A percentile compares a stretch with the other conserved stretches of the same genome.
Evolutionary conservation across 2,888 invertebrate genomes (phyloP).

Genomic region (Tenthredo amoena): DNA sequence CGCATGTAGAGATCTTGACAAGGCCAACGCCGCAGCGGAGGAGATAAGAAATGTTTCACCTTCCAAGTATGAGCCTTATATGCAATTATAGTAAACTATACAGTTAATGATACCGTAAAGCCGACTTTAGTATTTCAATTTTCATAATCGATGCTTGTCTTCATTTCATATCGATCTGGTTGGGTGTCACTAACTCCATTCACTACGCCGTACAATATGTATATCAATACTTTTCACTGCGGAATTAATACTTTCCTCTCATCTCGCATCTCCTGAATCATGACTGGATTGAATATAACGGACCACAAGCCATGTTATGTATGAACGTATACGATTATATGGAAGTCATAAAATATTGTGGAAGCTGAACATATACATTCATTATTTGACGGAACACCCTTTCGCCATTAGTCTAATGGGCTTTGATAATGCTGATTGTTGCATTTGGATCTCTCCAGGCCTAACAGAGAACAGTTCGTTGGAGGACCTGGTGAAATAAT

Average conservation of each 20-base stretch:
- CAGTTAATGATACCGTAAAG: not conserved
- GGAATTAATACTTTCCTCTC: not conserved
- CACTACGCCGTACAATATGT: not conserved
- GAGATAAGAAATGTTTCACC: constrained; percentile 72
- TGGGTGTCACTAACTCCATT: not conserved
- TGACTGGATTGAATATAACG: not conserved
- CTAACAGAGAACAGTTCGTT: constrained; percentile 63
- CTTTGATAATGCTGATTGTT: not conserved
- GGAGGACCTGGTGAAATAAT: constrained; percentile 68
- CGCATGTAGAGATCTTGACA: constrained; percentile 79
- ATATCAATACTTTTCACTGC: not conserved
- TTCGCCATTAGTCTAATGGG: not conserved
- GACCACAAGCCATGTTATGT: not conserved
- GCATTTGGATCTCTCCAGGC: constrained; percentile 57
- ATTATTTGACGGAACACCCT: not conserved
- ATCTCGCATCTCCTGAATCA: not conserved
- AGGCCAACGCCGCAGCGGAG: constrained; percentile 77
- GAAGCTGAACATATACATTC: not conserved
- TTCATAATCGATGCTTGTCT: not conserved
- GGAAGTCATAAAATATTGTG: not conserved
- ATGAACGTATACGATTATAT: not conserved
- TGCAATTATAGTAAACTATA: not conserved
- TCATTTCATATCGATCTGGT: not conserved
- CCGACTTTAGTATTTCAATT: not conserved
- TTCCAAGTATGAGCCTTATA: constrained; percentile 62